A percentile compares a stretch with the other conserved stretches of the same genome.
phyloP scores from a whole-genome alignment of 2,888 invertebrate genomes.

The Cryptocephalus moraei region DNA sequence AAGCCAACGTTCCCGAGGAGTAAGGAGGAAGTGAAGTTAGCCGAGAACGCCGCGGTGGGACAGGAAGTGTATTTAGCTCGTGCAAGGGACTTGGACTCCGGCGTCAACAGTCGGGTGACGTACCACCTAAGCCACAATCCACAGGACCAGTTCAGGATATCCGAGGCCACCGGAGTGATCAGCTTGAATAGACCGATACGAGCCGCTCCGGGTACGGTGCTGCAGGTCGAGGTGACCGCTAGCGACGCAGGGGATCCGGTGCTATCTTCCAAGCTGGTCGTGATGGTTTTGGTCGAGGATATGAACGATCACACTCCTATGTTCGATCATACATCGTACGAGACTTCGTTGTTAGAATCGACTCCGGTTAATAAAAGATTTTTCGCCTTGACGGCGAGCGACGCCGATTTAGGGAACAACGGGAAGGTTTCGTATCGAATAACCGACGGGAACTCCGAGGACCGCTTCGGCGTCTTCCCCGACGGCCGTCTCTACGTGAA shows the following conservation, averaged over 20 bases:
- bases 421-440: slow-evolving; percentile 74
- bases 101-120: slow-evolving; percentile 75
- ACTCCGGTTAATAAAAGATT: slow-evolving; percentile 85
- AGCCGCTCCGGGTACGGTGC: slow-evolving; percentile 58
- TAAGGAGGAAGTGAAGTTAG: slow-evolving; percentile 66
- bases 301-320: slow-evolving; percentile 94
- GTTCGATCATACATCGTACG: slow-evolving; percentile 85
- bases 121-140: slow-evolving; percentile 75
- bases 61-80: slow-evolving; percentile 84
- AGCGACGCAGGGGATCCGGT: slow-evolving; percentile 73
- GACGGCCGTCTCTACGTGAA: slow-evolving; percentile 88
- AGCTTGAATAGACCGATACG: slow-evolving; percentile 73
- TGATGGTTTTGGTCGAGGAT: slow-evolving; percentile 67
- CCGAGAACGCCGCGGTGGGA: slow-evolving; percentile 87
- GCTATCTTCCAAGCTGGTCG: slow-evolving; percentile 63
- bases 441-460: slow-evolving; percentile 74
- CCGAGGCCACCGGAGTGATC: slow-evolving; percentile 79
- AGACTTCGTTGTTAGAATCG: slow-evolving; percentile 83
- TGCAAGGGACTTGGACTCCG: slow-evolving; percentile 80
- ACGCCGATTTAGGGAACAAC: slow-evolving; percentile 75
- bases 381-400: slow-evolving; percentile 81
- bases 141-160: slow-evolving; percentile 73
- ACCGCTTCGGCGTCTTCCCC: slow-evolving; percentile 88
- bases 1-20: slow-evolving; percentile 72
- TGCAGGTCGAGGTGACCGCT: slow-evolving; percentile 71